A percentile compares a stretch with the other conserved stretches of the same genome.
phyloP scores from a whole-genome alignment of 2,888 invertebrate species.

The Ceramica pisi region DNA sequence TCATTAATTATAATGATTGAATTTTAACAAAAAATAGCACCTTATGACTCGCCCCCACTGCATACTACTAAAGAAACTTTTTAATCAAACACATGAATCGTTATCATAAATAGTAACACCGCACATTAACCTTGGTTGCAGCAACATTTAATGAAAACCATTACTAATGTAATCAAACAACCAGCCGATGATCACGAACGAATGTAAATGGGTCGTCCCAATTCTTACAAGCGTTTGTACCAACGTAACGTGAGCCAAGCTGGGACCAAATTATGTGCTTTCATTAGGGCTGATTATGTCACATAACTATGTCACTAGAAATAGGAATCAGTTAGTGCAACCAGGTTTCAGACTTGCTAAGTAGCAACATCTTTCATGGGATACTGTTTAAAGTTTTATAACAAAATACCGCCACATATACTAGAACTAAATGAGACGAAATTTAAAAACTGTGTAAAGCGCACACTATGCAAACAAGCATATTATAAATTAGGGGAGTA shows the following conservation, averaged over 20 bases:
- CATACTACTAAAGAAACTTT: neutral
- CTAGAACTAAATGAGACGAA: too few relatives aligned
- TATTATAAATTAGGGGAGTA: too few relatives aligned
- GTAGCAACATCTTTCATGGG: too few relatives aligned
- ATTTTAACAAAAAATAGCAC: neutral
- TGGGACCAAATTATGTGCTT: slow-evolving; percentile 65
- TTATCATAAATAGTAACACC: slow-evolving; percentile 3
- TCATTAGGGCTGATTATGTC: slow-evolving; percentile 60
- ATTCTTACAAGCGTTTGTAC: slow-evolving; percentile 65
- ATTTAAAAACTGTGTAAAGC: too few relatives aligned
- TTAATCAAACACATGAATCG: slow-evolving; percentile 14
- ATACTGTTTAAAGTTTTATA: too few relatives aligned
- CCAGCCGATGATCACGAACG: slow-evolving; percentile 56
- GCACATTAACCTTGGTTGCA: slow-evolving; percentile 20
- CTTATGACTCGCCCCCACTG: neutral
- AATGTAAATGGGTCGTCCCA: slow-evolving; percentile 62
- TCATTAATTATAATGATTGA: neutral
- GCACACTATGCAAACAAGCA: too few relatives aligned
- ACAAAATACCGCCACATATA: too few relatives aligned
- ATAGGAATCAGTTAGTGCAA: too few relatives aligned
- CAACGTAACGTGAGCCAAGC: slow-evolving; percentile 56
- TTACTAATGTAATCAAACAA: slow-evolving; percentile 65
- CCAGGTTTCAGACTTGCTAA: too few relatives aligned
- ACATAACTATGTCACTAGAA: too few relatives aligned
- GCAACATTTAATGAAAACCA: slow-evolving; percentile 34